phyloP scores from a whole-genome alignment of 2,113 vertebrate genomes.

The Etia nguti region DNA sequence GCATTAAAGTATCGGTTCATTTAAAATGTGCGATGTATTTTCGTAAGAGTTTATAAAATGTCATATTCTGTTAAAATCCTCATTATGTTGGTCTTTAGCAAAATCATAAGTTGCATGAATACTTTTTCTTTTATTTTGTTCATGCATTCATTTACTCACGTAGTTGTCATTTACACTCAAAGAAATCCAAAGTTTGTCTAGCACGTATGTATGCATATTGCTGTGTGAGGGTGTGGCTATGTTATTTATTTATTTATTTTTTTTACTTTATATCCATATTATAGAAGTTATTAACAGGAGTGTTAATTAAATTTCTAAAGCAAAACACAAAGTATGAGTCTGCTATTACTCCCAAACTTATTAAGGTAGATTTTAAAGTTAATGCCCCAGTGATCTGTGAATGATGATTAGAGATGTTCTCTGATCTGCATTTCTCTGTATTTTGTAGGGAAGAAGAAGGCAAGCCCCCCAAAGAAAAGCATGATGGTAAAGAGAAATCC shows the following conservation, averaged over 20 bases:
- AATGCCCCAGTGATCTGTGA: background rate
- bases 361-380: background rate
- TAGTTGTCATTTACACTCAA: background rate
- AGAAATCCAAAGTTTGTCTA: background rate
- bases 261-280: background rate
- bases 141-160: background rate
- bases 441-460: constrained; percentile 79
- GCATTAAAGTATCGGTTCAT: background rate
- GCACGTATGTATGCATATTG: background rate
- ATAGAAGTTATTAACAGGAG: background rate
- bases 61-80: background rate
- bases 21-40: background rate
- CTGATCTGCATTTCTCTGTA: background rate
- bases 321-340: background rate
- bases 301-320: background rate
- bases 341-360: background rate
- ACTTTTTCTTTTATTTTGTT: background rate
- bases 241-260: background rate
- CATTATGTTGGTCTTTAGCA: background rate
- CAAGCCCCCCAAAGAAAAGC: constrained; percentile 75
- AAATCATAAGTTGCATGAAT: background rate
- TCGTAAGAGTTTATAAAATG: background rate
- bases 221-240: background rate
- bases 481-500: constrained; percentile 85
- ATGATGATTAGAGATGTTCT: background rate